A percentile compares a stretch with the other conserved stretches of the same genome.
Conservation (phyloP, 2,888 invertebrate genomes). For the Ochropleura leucogaster region DNA sequence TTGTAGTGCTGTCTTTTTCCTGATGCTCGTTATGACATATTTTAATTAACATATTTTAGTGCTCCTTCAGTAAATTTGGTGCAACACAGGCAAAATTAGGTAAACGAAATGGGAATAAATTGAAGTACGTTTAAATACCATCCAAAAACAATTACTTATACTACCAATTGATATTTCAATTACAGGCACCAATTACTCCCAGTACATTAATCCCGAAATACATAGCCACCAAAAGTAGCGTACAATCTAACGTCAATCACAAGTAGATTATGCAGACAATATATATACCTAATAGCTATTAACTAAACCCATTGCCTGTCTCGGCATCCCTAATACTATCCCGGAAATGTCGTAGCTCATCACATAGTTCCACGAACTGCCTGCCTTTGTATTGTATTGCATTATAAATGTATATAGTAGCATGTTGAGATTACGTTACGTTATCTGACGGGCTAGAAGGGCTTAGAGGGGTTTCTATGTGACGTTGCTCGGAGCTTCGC, state of each 20-base stretch:
- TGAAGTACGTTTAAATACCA: no score
- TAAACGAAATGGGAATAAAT: no score
- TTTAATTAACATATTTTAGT: no score
- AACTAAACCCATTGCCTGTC: slow-evolving; percentile 35
- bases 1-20: no score
- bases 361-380: slow-evolving; percentile 60
- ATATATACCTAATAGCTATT: slow-evolving; percentile 25
- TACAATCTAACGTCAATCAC: neutral
- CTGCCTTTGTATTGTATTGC: slow-evolving; percentile 55
- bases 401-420: slow-evolving; percentile 34
- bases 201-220: neutral
- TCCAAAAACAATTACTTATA: neutral
- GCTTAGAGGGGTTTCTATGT: neutral
- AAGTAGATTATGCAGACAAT: slow-evolving; percentile 13
- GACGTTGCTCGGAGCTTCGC: neutral
- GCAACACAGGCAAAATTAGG: no score
- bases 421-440: slow-evolving; percentile 27
- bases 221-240: neutral
- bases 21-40: no score
- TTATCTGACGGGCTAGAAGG: slow-evolving; percentile 19
- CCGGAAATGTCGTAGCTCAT: slow-evolving; percentile 66
- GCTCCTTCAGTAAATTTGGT: no score
- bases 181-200: neutral
- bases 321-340: slow-evolving; percentile 68
- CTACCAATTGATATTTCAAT: neutral